phyloP scores from a whole-genome alignment of 2,888 invertebrate species.

The Napeogenes inachia region DNA sequence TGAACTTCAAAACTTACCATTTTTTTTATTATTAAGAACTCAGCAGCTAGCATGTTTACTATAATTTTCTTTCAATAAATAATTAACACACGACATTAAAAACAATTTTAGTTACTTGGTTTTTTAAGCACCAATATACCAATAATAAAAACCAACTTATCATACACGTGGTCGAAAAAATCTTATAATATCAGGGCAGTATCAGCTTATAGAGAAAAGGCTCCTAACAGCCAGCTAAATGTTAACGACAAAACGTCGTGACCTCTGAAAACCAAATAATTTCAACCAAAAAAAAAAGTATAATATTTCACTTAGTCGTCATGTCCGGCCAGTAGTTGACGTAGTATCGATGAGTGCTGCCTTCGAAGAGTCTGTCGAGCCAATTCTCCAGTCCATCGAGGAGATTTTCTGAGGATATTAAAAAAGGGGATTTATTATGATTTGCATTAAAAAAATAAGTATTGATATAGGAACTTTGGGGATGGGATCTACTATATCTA shows the following conservation, averaged over 20 bases:
- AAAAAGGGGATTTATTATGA: background rate
- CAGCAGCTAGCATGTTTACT: background rate
- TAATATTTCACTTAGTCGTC: constrained; percentile 82
- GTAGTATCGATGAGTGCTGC: constrained; percentile 95
- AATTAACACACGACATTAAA: background rate
- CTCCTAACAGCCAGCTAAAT: constrained; percentile 2
- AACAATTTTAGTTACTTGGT: background rate
- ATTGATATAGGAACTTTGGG: too few species aligned
- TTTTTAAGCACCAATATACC: constrained; percentile 18
- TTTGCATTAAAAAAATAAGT: too few species aligned
- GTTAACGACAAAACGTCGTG: background rate
- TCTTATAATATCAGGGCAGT: constrained; percentile 33
- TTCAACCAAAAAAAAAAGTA: constrained; percentile 1
- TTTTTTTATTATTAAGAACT: background rate
- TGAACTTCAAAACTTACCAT: constrained; percentile 10
- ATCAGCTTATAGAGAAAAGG: constrained; percentile 18
- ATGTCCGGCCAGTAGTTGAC: constrained; percentile 99
- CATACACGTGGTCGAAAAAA: constrained; percentile 30
- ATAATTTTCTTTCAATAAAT: background rate
- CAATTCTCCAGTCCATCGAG: constrained; percentile 96
- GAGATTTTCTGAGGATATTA: constrained; percentile 80
- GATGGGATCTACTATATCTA: too few species aligned
- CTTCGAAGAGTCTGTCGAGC: constrained; percentile 98
- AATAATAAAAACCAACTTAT: constrained; percentile 19
- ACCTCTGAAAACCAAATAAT: constrained; percentile 17